These are phyloP conservation scores for Lordiphosa mommai DNA, from an alignment of 1,140 invertebrate genomes.

Conservation along the genomic window DNA sequence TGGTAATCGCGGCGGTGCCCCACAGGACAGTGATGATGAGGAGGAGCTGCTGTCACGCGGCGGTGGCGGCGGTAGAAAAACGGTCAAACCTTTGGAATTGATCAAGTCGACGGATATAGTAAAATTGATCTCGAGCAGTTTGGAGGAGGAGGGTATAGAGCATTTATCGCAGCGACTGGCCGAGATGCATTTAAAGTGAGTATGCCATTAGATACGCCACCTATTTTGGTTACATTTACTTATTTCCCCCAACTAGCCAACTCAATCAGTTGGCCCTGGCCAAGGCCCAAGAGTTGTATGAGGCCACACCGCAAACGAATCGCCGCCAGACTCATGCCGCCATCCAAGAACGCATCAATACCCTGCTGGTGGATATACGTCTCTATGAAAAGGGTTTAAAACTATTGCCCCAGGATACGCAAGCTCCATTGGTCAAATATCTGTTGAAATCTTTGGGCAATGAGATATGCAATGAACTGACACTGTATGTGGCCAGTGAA, in stretches of 20 bases:
- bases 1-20: constrained; percentile 76
- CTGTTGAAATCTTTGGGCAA: constrained; percentile 90
- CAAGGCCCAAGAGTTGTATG: constrained; percentile 85
- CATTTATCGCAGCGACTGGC: constrained; percentile 83
- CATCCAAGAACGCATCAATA: constrained; percentile 90
- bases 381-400: constrained; percentile 94
- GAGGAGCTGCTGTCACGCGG: constrained; percentile 33
- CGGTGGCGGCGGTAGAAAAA: constrained; percentile 26
- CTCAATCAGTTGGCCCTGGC: constrained; percentile 81
- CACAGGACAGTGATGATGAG: constrained; percentile 84
- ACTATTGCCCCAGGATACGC: constrained; percentile 81
- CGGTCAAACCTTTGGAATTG: constrained; percentile 47
- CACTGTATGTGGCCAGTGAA: constrained; percentile 86
- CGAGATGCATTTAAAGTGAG: constrained; percentile 81
- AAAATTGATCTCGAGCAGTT: constrained; percentile 83
- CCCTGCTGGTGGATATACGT: constrained; percentile 87
- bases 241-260: constrained; percentile 50
- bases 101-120: constrained; percentile 86
- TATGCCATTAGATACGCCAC: neutral
- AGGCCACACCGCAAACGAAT: constrained; percentile 85
- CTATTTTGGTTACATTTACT: constrained; percentile 3
- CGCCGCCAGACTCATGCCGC: constrained; percentile 88
- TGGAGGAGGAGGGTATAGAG: constrained; percentile 85
- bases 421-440: constrained; percentile 88
- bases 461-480: constrained; percentile 90